These are phyloP conservation scores for Maniola hyperantus DNA, from an alignment of 2,888 invertebrate genomes.

Conservation along the genomic window DNA sequence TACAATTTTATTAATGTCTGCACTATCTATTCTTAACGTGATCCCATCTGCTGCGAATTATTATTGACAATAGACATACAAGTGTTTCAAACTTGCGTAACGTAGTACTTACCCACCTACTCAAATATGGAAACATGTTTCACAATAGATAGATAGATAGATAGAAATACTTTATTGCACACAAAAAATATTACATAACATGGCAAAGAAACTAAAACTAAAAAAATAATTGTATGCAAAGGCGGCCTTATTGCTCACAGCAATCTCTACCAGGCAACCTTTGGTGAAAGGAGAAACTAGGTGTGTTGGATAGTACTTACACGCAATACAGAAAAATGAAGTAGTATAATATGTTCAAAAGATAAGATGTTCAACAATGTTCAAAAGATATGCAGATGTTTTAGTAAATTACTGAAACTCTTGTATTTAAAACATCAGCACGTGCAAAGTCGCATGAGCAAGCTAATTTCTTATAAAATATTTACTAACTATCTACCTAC, in stretches of 20 bases:
- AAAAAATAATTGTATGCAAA: too few relatives aligned
- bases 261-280: too few relatives aligned
- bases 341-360: too few relatives aligned
- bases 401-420: neutral
- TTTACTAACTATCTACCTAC: neutral
- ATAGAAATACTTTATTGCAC: too few relatives aligned
- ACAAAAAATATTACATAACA: too few relatives aligned
- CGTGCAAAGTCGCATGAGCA: slow-evolving; percentile 1
- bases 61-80: neutral
- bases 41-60: neutral
- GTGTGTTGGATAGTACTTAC: too few relatives aligned
- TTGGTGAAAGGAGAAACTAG: too few relatives aligned
- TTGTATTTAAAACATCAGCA: neutral
- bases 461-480: slow-evolving; percentile 5
- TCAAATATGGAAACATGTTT: neutral
- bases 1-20: slow-evolving; percentile 8
- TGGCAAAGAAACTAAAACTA: too few relatives aligned
- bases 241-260: too few relatives aligned
- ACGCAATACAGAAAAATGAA: too few relatives aligned
- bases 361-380: neutral
- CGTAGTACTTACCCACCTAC: neutral
- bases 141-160: too few relatives aligned
- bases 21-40: slow-evolving; percentile 4
- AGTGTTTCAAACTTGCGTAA: neutral
- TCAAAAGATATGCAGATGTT: neutral